Base-by-base conservation (phyloP, 2,113 vertebrate genomes). In the Cranoglanis bouderius region DNA sequence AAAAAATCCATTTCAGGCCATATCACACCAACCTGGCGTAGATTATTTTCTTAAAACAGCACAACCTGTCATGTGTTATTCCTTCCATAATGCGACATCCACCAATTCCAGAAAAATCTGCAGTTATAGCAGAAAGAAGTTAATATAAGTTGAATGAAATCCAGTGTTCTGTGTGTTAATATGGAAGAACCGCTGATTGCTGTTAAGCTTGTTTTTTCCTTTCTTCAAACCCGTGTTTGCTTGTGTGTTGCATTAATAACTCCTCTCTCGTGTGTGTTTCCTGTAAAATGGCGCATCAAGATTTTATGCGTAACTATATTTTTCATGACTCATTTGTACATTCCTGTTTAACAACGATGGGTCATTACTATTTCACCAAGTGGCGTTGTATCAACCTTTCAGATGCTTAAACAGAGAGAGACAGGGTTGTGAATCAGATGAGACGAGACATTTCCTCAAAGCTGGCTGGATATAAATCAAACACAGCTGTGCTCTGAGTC, bases 311-410 rank as follows among this genome's bases (percentile, higher is more conserved):
- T 83, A 95, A 94, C 91, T 93, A 94, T 96, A 94, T 95, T 94
- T 96, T 96, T 96, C 93, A 96, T 96, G 94, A 94, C 91, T 91
- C 93, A 92, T 95, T 96, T 95, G 93, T 94, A 95, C 95, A 93
- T 94, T 94, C 93, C 93, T 95, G 95, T 95, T 92, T 89, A 94
- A 95, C 95, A 96, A 94, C 93, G 93, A 93, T 93, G 89, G 78
- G 83, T 67, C 94, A 96, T 96, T 94, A 94, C 95, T 96, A 96
- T 95, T 96, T 96, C 85, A 96, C 93, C 85, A 93, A 94, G 93
- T 93, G 90, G 91, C 91, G 93, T 93, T 93, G 92, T 93, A 94
- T 90, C 94, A 92, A 93, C 92, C 92, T 93, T 93, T 94, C 92
- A 88, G 92, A 92, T 89, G 89, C 90, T 90, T 88, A 86, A 93